These are phyloP conservation scores for Latrodectus geometricus DNA, from an alignment of 1,140 invertebrate species.

Conservation along the genomic window DNA sequence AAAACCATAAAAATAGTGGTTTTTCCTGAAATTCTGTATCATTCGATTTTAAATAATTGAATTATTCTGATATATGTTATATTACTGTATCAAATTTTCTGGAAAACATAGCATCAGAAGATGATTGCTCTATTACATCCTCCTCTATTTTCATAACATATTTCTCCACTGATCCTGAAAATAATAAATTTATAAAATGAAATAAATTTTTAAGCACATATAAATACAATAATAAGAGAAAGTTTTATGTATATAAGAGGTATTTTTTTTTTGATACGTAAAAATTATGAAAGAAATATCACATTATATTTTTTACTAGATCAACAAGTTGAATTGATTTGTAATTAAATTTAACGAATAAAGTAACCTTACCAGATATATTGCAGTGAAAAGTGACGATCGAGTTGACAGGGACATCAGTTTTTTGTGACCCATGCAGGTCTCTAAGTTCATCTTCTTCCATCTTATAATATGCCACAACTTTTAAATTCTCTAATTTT, in stretches of 20 bases:
- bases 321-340: background rate
- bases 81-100: slow-evolving; percentile 8
- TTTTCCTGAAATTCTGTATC: too few species aligned
- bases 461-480: background rate
- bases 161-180: slow-evolving; percentile 18
- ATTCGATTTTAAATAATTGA: too few species aligned
- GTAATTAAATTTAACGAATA: background rate
- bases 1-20: too few species aligned
- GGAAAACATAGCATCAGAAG: background rate
- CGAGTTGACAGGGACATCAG: slow-evolving; percentile 16
- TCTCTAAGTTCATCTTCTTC: background rate
- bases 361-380: slow-evolving; percentile 9
- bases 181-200: background rate
- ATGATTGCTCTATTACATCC: background rate
- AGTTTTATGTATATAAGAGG: too few species aligned
- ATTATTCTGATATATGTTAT: too few species aligned
- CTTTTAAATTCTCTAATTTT: slow-evolving; percentile 15
- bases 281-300: background rate
- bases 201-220: too few species aligned
- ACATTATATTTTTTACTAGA: background rate
- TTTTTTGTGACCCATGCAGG: slow-evolving; percentile 19
- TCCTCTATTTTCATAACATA: slow-evolving; percentile 16
- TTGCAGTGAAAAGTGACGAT: slow-evolving; percentile 12
- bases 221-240: too few species aligned
- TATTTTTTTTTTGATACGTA: too few species aligned